Conservation (phyloP, 2,113 vertebrate genomes). For the Phodopus roborovskii region DNA sequence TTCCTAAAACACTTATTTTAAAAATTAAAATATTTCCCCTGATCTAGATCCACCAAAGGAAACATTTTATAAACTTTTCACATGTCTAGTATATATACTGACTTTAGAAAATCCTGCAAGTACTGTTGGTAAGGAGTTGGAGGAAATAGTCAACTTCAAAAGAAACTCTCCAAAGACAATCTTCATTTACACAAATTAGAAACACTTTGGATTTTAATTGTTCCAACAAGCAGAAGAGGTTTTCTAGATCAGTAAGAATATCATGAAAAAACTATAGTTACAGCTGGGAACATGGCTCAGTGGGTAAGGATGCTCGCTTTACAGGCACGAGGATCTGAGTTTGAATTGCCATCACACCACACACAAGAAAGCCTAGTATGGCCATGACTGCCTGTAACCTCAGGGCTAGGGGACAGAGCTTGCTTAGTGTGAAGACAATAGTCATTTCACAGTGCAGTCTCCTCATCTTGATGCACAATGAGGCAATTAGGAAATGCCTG, state of each 20-base stretch:
- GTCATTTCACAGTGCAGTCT: background rate
- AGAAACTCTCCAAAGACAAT: background rate
- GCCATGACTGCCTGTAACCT: background rate
- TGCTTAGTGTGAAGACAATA: background rate
- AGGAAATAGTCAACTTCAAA: background rate
- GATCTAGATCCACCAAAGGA: background rate
- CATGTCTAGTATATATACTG: background rate
- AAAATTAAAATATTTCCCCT: background rate
- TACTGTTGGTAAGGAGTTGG: background rate
- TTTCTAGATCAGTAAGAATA: background rate
- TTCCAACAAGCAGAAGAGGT: background rate
- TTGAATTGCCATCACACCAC: background rate
- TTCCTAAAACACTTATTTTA: background rate
- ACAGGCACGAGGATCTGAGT: background rate
- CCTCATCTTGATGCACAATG: background rate
- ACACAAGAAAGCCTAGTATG: background rate
- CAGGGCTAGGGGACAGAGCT: background rate
- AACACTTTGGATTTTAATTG: background rate
- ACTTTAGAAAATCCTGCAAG: background rate
- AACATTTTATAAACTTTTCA: background rate
- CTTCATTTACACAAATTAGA: background rate
- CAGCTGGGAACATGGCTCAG: background rate
- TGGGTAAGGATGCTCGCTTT: background rate
- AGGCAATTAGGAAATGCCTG: background rate
- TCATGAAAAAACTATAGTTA: background rate